Conservation (phyloP, 1,140 invertebrate species). For the silkworm (Bombyx mori) region ASM3026992v2 NC_085129.1:696501-697000, state of each 20-base stretch:
- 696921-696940: constrained; percentile 11
- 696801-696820: constrained; percentile 7
- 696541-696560: no score
- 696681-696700: no score
- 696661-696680: no score
- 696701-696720: background rate
- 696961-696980: background rate
- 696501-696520: no score
- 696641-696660: no score
- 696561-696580: no score
- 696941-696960: constrained; percentile 42
- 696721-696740: background rate
- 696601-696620: no score
- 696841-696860: background rate
- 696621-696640: no score
- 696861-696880: constrained; percentile 45
- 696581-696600: no score
- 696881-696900: constrained; percentile 28
- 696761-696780: constrained; percentile 2
- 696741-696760: constrained; percentile 6
- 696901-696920: constrained; percentile 1
- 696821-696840: constrained; percentile 2
- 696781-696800: background rate
- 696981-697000: no score
- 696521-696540: no score